A percentile compares a stretch with the other conserved stretches of the same genome.
These are phyloP conservation scores for Bryconaethiops microstoma DNA, from an alignment of 2,797 vertebrate genomes.

Conservation along the genomic window DNA sequence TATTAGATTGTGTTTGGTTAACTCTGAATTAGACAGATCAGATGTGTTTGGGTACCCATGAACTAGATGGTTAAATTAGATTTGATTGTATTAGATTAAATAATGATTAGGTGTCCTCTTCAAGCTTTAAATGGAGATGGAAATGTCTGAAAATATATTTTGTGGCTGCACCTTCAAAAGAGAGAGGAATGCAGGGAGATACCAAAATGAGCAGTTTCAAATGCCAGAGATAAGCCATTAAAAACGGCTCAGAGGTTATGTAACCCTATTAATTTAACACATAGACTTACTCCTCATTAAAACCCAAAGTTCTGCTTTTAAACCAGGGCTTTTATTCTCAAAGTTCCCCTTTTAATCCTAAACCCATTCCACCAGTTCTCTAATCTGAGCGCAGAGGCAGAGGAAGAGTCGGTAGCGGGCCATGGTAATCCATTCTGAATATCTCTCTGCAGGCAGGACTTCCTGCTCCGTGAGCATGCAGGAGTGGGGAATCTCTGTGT, in stretches of 20 bases:
- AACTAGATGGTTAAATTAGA: neutral
- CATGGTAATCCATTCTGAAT: slow-evolving; percentile 55
- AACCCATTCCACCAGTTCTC: slow-evolving; percentile 50
- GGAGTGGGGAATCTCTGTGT: slow-evolving; percentile 45
- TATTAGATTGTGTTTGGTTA: neutral
- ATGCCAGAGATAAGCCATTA: slow-evolving; percentile 38
- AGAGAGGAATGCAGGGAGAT: slow-evolving; percentile 19
- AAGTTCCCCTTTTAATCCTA: slow-evolving; percentile 55
- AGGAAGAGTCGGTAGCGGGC: slow-evolving; percentile 45
- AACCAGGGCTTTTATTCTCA: slow-evolving; percentile 53
- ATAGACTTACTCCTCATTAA: slow-evolving; percentile 53
- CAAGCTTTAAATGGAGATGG: neutral
- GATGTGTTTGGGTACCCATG: neutral
- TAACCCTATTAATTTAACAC: slow-evolving; percentile 54
- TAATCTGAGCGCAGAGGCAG: slow-evolving; percentile 56
- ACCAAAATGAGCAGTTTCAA: slow-evolving; percentile 39
- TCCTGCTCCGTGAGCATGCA: slow-evolving; percentile 31
- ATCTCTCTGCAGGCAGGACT: slow-evolving; percentile 48
- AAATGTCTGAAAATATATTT: slow-evolving; percentile 25
- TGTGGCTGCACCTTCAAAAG: neutral
- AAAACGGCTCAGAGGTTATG: slow-evolving; percentile 50
- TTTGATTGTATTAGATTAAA: neutral
- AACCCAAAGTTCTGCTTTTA: slow-evolving; percentile 54
- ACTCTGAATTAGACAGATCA: neutral
- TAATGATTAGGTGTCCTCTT: neutral